Conservation (phyloP, 1,140 invertebrate species). For the Odontomachus brunneus region DNA sequence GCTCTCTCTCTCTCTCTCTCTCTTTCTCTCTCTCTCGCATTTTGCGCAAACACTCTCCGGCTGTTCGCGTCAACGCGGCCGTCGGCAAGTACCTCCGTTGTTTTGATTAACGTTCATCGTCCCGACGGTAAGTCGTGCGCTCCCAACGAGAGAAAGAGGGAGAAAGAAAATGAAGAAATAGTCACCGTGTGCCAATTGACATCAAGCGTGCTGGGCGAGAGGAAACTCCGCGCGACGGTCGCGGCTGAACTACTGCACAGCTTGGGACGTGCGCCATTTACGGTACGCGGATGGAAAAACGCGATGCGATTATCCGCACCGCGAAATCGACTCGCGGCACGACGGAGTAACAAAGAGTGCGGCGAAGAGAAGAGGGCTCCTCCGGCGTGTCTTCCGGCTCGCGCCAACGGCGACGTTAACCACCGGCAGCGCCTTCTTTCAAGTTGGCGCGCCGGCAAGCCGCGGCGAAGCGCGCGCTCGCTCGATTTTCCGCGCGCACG, state of each 20-base stretch:
- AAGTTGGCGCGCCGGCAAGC: conserved; percentile 27
- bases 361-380: conserved; percentile 15
- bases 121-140: conserved; percentile 3
- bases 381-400: conserved; percentile 54
- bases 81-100: neutral
- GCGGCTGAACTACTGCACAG: too few species aligned
- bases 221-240: too few species aligned
- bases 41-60: neutral
- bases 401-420: conserved; percentile 20
- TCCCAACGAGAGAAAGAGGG: neutral
- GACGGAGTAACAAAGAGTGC: conserved; percentile 25
- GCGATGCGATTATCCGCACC: conserved; percentile 19
- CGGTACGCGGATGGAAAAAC: conserved; percentile 22
- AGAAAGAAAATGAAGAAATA: too few species aligned
- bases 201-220: too few species aligned
- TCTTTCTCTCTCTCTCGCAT: too few species aligned
- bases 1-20: too few species aligned
- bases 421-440: conserved; percentile 58
- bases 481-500: conserved; percentile 64
- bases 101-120: conserved; percentile 2
- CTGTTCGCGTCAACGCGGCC: neutral
- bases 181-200: too few species aligned
- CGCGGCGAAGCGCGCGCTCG: conserved; percentile 31
- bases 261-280: conserved; percentile 21
- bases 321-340: conserved; percentile 4